Evolutionary conservation across 2,113 vertebrate genomes (phyloP), one percentile per base, ranked within the genome.

Genomic region (Fukomys damarensis): DNA sequence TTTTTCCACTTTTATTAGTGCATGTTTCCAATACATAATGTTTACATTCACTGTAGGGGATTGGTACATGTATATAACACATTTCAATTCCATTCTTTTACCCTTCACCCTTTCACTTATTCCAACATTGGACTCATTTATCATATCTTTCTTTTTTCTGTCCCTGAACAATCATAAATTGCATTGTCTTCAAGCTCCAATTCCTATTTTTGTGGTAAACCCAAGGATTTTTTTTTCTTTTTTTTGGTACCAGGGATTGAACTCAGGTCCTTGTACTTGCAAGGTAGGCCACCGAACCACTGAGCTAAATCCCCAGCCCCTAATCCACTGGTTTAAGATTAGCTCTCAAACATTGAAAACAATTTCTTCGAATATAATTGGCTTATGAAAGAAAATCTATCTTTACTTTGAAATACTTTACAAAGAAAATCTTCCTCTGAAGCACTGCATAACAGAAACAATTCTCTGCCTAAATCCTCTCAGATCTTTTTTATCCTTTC

Each of bases 331-430:
- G 28, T 35, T 52, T 92, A 68, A 86, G 38, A 13, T 65, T 74
- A 96, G 79, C 63, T 89, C n/a, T 46, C 14, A 14, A 54, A 88
- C 43, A 77, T 1, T 70, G n/a, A 81, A 95, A 82, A 49, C 49
- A 61, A 10, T 76, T 56, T 92, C 56, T 86, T 94, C 35, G 49
- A 52, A 72, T 93, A 58, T 41, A 94, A 65, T 72, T 46, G 52
- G 32, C 11, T 70, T 68, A 79, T 82, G 28, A 28, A 54, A 72
- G 54, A 72, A 41, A 82, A 61, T 56, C 72, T 32, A 35, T 61
- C 41, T 35, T 90, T 88, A 79, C 76, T 97, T 94, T 61, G 66
- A 94, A 79, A 63, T 58, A 58, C 3, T 49, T 95, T 82, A 63
- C 56, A 68, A 61, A 96, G 30, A 81, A 59, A 56, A 86, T 9